A percentile compares a stretch with the other conserved stretches of the same genome.
Evolutionary conservation across 2,888 invertebrate species (phyloP).

Genomic region (Dasysyrphus albostriatus): DNA sequence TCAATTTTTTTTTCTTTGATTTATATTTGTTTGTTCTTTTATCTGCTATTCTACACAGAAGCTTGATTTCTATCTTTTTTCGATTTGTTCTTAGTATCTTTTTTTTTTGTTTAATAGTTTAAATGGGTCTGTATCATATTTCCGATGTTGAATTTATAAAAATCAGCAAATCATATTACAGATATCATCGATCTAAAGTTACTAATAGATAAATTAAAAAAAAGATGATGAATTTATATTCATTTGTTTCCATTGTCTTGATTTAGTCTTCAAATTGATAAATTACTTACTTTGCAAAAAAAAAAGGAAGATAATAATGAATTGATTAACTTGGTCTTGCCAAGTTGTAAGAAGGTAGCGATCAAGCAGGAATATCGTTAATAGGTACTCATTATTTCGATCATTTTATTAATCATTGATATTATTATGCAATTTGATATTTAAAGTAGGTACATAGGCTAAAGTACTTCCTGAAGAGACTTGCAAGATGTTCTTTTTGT

Average conservation of each 20-base stretch:
- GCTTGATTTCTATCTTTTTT: slow-evolving; percentile 57
- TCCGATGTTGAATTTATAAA: neutral
- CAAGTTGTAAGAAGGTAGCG: neutral
- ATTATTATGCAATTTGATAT: too few species aligned
- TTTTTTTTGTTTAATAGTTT: neutral
- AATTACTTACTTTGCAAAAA: neutral
- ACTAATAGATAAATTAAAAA: neutral
- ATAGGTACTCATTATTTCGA: too few species aligned
- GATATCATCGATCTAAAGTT: neutral
- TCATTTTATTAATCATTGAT: too few species aligned
- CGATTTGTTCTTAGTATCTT: slow-evolving; percentile 17
- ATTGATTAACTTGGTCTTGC: neutral
- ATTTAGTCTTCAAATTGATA: neutral
- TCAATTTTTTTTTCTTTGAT: neutral
- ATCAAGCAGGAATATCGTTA: neutral
- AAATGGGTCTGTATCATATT: neutral
- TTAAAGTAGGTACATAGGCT: too few species aligned
- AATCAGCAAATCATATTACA: neutral
- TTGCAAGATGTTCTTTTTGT: too few species aligned
- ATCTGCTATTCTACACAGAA: slow-evolving; percentile 45
- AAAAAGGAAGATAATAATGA: neutral
- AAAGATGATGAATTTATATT: neutral
- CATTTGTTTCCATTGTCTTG: neutral
- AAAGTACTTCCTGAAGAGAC: too few species aligned
- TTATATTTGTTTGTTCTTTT: slow-evolving; percentile 22